Conservation (phyloP, 2,888 invertebrate genomes). For the Limnephilus auricula region DNA sequence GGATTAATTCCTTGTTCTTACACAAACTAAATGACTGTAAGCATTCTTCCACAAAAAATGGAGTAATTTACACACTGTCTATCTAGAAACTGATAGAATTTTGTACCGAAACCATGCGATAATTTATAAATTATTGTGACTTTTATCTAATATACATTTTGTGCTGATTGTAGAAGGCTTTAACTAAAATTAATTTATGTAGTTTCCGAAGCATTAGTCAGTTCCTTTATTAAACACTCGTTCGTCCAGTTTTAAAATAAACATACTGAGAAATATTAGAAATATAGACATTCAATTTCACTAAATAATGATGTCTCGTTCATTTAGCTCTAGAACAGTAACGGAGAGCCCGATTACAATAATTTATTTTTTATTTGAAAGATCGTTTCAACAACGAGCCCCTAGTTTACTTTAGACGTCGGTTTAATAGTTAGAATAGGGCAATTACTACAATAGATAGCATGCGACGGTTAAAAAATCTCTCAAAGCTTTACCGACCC, state of each 20-base stretch:
- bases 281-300: neutral
- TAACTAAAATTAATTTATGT: neutral
- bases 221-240: neutral
- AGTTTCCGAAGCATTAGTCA: neutral
- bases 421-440: no score
- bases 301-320: neutral
- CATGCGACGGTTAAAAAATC: no score
- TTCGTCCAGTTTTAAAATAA: neutral
- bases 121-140: neutral
- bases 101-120: slow-evolving; percentile 6
- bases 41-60: neutral
- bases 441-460: no score
- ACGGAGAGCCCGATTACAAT: neutral
- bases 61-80: neutral
- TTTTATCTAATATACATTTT: slow-evolving; percentile 6
- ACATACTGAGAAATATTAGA: neutral
- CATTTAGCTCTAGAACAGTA: neutral
- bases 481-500: neutral
- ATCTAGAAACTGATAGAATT: neutral
- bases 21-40: neutral
- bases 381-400: neutral
- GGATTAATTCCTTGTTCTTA: neutral
- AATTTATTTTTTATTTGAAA: neutral
- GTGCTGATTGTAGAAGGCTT: slow-evolving; percentile 17
- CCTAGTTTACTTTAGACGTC: neutral